Evolutionary conservation across 2,113 vertebrate species (phyloP).

Genomic region (Siniperca chuatsi): DNA sequence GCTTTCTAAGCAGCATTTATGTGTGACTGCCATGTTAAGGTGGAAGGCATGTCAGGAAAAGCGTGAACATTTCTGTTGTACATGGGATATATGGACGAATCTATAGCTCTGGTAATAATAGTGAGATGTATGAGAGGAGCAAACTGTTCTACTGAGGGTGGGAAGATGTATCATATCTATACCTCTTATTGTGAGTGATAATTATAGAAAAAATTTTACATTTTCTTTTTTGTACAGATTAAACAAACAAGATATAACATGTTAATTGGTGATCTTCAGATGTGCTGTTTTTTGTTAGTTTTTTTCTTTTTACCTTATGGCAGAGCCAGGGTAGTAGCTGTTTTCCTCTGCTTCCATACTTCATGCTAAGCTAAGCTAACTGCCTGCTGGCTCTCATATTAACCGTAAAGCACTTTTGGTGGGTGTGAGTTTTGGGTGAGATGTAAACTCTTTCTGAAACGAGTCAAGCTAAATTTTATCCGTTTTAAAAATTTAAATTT

Average conservation of each 20-base stretch:
- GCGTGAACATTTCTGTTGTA: background rate
- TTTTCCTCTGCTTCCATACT: no score
- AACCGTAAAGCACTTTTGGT: no score
- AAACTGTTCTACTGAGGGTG: background rate
- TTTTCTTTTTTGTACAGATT: background rate
- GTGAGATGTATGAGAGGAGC: background rate
- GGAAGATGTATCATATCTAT: background rate
- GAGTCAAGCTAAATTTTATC: background rate
- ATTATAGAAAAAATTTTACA: background rate
- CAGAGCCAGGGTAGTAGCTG: no score
- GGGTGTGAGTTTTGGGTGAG: no score
- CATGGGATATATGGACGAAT: background rate
- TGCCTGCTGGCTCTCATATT: no score
- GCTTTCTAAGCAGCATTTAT: background rate
- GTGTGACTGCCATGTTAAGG: background rate
- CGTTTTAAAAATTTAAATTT: background rate
- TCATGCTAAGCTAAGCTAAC: no score
- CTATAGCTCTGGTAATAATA: background rate
- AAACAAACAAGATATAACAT: background rate
- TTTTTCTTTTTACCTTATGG: no score
- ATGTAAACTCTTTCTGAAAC: background rate
- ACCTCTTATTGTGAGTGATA: background rate
- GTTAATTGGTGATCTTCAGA: no score
- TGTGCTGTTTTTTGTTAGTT: no score
- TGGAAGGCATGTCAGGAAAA: background rate